phyloP scores from a whole-genome alignment of 2,797 vertebrate species.

The Poeciliopsis infans region DNA sequence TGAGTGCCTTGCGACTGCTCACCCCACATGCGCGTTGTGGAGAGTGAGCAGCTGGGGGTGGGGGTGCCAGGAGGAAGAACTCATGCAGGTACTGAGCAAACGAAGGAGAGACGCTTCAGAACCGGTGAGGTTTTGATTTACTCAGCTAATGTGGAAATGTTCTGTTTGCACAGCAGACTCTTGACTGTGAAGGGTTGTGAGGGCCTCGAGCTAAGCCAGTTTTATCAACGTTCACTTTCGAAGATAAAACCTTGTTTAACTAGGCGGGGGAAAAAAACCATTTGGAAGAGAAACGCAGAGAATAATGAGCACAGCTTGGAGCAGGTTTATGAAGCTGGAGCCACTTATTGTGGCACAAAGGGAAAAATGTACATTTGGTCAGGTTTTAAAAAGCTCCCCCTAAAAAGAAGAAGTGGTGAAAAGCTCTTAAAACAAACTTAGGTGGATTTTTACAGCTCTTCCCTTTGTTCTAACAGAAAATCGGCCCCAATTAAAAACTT shows the following conservation, averaged over 20 bases:
- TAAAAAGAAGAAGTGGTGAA: slow-evolving; percentile 9
- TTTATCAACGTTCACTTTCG: neutral
- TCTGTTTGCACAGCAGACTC: neutral
- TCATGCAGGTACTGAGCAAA: neutral
- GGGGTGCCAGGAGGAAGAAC: neutral
- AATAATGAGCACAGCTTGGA: slow-evolving; percentile 22
- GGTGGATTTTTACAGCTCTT: neutral
- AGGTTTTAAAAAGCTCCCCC: slow-evolving; percentile 41
- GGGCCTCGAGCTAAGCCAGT: neutral
- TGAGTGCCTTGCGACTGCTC: neutral
- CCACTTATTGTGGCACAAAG: slow-evolving; percentile 53
- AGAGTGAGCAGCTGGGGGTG: too few relatives aligned
- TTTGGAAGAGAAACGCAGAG: slow-evolving; percentile 11
- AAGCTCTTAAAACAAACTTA: neutral
- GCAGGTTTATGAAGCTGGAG: slow-evolving; percentile 36
- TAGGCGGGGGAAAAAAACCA: neutral
- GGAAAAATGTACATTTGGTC: slow-evolving; percentile 56
- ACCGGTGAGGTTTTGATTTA: neutral
- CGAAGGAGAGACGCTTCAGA: neutral
- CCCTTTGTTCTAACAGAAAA: neutral
- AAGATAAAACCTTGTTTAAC: slow-evolving; percentile 4
- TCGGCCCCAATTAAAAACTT: neutral
- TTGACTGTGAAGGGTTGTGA: neutral
- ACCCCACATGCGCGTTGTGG: neutral
- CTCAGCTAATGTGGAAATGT: neutral